Base-by-base conservation (phyloP, 2,888 invertebrate species). In the Neoascia interrupta region DNA sequence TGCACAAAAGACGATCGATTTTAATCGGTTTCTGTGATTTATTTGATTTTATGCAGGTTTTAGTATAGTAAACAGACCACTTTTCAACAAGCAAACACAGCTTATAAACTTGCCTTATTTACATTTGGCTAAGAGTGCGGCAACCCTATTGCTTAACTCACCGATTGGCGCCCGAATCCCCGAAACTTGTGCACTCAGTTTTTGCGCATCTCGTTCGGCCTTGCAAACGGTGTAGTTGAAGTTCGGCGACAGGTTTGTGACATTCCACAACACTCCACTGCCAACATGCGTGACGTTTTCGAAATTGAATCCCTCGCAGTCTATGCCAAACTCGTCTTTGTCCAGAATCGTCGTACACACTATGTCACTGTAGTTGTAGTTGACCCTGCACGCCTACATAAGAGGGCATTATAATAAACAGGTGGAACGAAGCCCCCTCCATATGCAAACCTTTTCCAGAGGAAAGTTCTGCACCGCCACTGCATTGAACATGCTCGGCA, bases 141-240 rank as follows among this genome's bases (percentile, higher is more conserved):
- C n/a, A n/a, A n/a, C 5, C 21, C 18, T 21, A 11, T 11, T 5
- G 13, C 2, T 36, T 26, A 15, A 68, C 84, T 84, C 83, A 88
- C 88, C 87, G 58, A 89, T 87, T 1, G 89, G 88, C 10, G 88
- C 87, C 15, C 89, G 84, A 58, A 86, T 86, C 5, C 87, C 88
- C 49, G 87, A 86, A 11, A 88, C 84, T 69, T 86, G 84, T 1
- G 88, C 84, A 6, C 86, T 84, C 19, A 86, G 69, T 64, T 84
- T 86, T 69, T 89, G 89, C 0, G 87, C 85, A 64, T 89, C 88
- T 0, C 84, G 82, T 83, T 89, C 89, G 10, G 88, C 88, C 61
- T 87, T 86, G 81, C 89, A 89, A 8, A 88, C 88, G 1, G 88
- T 86, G 10, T 84, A 85, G 56, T 86, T 87, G 15, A 88, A 87